Evolutionary conservation across 2,888 invertebrate species (phyloP), one percentile per base, ranked within the genome.

Genomic region (Napeogenes sylphis): DNA sequence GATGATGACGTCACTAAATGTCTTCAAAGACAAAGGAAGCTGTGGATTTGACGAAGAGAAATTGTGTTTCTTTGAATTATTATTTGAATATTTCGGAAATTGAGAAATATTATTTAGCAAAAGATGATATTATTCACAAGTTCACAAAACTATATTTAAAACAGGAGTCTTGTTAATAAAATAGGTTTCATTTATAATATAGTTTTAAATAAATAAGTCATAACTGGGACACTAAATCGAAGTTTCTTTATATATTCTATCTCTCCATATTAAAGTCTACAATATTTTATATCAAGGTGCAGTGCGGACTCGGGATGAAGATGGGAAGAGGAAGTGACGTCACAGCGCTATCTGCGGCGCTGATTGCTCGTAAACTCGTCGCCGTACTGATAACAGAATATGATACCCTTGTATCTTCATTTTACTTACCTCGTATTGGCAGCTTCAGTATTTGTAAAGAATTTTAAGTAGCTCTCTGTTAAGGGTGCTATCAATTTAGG

Each of bases 1-100:
- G 76, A 83, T 79, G 85, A 85, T 83, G 85, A 85, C 83, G 81
- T 84, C 81, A 81, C 78, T 75, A 80, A 78, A 80, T 78, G 80
- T 81, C 79, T 61, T 70, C 67, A 66, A 73, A 78, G 76, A 82
- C 79, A 78, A 80, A 77, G 78, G 79, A 80, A 82, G 78, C 75
- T 70, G 71, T 75, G 79, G 82, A 84, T 84, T 84, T 81, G 78
- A 75, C 76, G 75, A 77, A 70, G 72, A 75, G 69, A 79, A 79
- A 80, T 80, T 78, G 56, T 57, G 45, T 21, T 21, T 21, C 54
- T 58, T 51, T 57, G 57, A 62, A 65, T 62, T 79, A 79, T 79
- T 76, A 73, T 68, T 63, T 59, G 64, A 46, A 56, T 56, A 61
- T 63, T 45, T 46, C 45, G 35, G 32, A 59, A 58, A 8, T 21